phyloP scores from a whole-genome alignment of 92 coral and sea anemone species.

The Parazoanthus swiftii region DNA sequence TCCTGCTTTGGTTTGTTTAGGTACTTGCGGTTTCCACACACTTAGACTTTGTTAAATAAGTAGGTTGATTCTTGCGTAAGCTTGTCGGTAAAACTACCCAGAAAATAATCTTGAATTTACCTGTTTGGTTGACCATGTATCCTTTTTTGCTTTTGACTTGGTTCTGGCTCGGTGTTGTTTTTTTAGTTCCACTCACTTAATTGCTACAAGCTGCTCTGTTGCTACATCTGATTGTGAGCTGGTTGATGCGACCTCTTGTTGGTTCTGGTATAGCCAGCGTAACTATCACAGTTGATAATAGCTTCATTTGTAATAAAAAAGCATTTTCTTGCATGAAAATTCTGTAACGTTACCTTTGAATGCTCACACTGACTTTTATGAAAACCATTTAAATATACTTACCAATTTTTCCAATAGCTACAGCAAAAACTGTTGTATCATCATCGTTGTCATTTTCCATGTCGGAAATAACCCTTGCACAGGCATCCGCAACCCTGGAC shows the following conservation, averaged over 20 bases:
- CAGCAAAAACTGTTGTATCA: too few relatives aligned
- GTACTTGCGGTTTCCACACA: conserved; percentile 36
- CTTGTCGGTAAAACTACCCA: conserved; percentile 60
- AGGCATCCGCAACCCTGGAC: too few relatives aligned
- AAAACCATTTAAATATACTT: too few relatives aligned
- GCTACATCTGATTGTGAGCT: not conserved
- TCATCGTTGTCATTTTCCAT: too few relatives aligned
- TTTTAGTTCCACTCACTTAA: conserved; percentile 7
- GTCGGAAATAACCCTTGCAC: too few relatives aligned
- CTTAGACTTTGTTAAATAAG: conserved; percentile 57
- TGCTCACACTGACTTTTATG: too few relatives aligned
- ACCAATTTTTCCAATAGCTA: too few relatives aligned
- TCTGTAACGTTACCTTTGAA: too few relatives aligned
- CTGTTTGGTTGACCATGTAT: conserved; percentile 52
- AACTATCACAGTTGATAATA: too few relatives aligned
- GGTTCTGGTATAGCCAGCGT: not conserved
- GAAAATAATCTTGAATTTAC: conserved; percentile 61
- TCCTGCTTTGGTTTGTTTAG: conserved; percentile 55
- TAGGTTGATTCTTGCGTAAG: conserved; percentile 55
- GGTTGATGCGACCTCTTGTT: not conserved
- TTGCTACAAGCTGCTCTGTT: conserved; percentile 15
- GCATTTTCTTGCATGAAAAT: too few relatives aligned
- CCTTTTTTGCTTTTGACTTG: conserved; percentile 28
- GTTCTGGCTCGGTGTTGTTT: not conserved
- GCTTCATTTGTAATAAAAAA: too few relatives aligned